phyloP scores from a whole-genome alignment of 2,797 vertebrate species.

The Pseudomugil gertrudae region DNA sequence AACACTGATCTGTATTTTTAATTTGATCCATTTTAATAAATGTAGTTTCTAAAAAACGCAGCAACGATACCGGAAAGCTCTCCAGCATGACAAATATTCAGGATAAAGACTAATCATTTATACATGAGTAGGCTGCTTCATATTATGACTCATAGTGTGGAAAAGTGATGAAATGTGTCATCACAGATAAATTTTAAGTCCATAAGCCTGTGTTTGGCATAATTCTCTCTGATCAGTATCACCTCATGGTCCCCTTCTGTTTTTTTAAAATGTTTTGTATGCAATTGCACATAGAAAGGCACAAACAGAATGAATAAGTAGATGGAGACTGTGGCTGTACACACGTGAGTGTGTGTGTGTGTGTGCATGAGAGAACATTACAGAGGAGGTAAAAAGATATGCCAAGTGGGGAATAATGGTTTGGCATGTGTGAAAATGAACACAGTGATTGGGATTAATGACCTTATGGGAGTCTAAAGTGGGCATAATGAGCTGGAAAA shows the following conservation, averaged over 20 bases:
- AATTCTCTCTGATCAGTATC: slow-evolving; percentile 62
- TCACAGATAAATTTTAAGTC: slow-evolving; percentile 58
- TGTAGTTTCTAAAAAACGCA: slow-evolving; percentile 40
- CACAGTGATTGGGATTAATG: slow-evolving; percentile 81
- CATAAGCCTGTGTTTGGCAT: slow-evolving; percentile 58
- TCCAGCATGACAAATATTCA: slow-evolving; percentile 62
- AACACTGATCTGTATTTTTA: slow-evolving; percentile 6
- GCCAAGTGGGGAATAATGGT: slow-evolving; percentile 74
- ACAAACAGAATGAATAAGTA: slow-evolving; percentile 69
- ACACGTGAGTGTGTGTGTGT: not conserved
- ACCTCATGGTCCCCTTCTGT: slow-evolving; percentile 46
- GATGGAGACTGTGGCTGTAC: slow-evolving; percentile 28
- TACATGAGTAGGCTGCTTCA: slow-evolving; percentile 49
- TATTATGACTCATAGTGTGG: slow-evolving; percentile 45
- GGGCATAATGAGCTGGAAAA: slow-evolving; percentile 80
- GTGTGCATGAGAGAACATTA: slow-evolving; percentile 23
- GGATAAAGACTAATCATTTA: slow-evolving; percentile 57
- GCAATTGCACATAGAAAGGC: slow-evolving; percentile 49
- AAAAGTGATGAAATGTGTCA: slow-evolving; percentile 56
- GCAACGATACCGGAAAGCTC: slow-evolving; percentile 37
- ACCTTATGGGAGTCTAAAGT: slow-evolving; percentile 78
- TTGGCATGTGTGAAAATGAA: slow-evolving; percentile 80
- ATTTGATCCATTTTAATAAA: slow-evolving; percentile 18
- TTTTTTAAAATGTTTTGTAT: slow-evolving; percentile 58
- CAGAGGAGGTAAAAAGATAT: slow-evolving; percentile 70